phyloP scores from a whole-genome alignment of 2,797 vertebrate genomes.

The Perodicticus potto region DNA sequence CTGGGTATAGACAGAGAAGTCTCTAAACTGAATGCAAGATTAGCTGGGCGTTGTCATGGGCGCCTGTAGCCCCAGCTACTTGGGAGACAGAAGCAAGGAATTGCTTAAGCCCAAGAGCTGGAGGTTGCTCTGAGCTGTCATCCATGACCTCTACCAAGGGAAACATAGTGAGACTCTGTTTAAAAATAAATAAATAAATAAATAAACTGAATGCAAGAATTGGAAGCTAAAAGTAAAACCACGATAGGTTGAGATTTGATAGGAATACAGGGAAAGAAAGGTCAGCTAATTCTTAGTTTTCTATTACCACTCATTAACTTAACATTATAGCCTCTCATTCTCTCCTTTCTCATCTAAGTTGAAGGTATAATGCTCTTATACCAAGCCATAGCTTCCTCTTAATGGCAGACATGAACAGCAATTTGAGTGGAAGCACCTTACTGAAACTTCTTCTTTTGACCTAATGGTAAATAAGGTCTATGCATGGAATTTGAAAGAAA shows the following conservation, averaged over 20 bases:
- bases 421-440: background rate
- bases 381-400: background rate
- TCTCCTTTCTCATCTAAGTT: background rate
- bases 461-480: background rate
- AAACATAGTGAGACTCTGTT: no score
- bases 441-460: background rate
- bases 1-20: background rate
- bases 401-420: background rate
- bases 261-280: background rate
- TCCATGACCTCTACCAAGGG: no score
- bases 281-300: background rate
- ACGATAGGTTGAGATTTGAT: background rate
- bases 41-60: no score
- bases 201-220: background rate
- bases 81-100: no score
- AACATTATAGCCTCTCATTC: background rate
- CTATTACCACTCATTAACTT: background rate
- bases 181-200: no score
- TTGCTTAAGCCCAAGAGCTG: no score
- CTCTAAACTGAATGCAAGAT: background rate
- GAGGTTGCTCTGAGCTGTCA: no score
- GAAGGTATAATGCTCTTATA: background rate
- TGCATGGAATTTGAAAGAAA: background rate
- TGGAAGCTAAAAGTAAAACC: conserved; percentile 9
- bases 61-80: no score